Base-by-base conservation (phyloP, 1,140 invertebrate species). In the Orchestia grillus region DNA sequence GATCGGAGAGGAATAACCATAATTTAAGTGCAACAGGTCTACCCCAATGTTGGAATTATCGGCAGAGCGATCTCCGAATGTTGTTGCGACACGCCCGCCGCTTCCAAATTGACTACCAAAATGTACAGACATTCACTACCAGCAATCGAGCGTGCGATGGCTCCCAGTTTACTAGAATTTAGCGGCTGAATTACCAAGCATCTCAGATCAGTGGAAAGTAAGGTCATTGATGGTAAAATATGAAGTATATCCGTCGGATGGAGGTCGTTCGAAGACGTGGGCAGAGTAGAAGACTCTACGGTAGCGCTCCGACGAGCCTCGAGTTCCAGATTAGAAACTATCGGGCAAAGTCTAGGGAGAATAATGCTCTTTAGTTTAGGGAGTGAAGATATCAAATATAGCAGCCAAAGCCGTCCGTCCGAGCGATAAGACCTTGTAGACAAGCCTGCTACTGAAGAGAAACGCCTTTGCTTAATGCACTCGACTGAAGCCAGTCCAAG, bases 361-460 rank as follows among this genome's bases (percentile, higher is more conserved):
- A 94, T 94, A 94, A 94, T 94, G 92, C 44, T 94, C 92, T 47
- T 47, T 44, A 94, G 44, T 44, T 94, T 94, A 45, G 44, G 92
- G 44, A 94, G 92, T 45, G 92, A 94, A 94, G 92, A 94, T 94
- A 94, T 94, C 92, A 94, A 94, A 44, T 94, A n/a, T 94, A 94
- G 92, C 43, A 45, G 44, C 43, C 92, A 45, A 94, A 94, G 92
- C 92, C 92, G 92, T 94, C 92, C 92, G 92, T 94, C 92, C 41
- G 44, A 40, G 92, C 43, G 92, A 94, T 94, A 94, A 94, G 92
- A 47, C 43, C 92, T 47, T 94, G 92, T 94, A 44, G 43, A 94
- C 92, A 94, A n/a, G 43, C 44, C 11, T 15, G 92, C 92, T 94
- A 94, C 92, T 94, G 92, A 94, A 94, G 92, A 94, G 40, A 42